Percentiles rank a stretch among this genome's conserved stretches.
phyloP scores from a whole-genome alignment of 1,140 invertebrate species.

The Penaeus chinensis region DNA sequence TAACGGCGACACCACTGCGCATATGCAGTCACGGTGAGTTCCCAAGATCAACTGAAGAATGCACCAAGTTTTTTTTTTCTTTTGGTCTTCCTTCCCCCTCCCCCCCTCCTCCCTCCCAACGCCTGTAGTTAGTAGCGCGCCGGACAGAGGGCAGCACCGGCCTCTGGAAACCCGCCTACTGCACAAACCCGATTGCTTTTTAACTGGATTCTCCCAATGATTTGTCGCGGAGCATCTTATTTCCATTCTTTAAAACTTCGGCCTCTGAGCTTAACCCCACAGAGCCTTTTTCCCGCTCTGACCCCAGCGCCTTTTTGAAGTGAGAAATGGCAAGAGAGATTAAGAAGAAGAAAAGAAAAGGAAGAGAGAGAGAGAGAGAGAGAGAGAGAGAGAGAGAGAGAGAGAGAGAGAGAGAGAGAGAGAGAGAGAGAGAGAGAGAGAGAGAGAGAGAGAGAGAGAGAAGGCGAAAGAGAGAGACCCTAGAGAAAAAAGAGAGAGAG shows the following conservation, averaged over 20 bases:
- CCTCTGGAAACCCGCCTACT: constrained; percentile 14
- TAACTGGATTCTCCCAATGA: constrained; percentile 45
- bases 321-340: neutral
- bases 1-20: constrained; percentile 35
- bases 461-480: neutral
- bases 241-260: constrained; percentile 15
- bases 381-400: constrained; percentile 17
- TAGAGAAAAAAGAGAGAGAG: too few relatives aligned
- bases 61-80: constrained; percentile 43
- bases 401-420: constrained; percentile 16
- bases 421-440: constrained; percentile 14
- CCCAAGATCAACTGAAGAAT: constrained; percentile 58
- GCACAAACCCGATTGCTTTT: constrained; percentile 30
- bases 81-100: neutral
- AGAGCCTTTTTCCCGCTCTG: too few relatives aligned
- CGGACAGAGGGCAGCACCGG: constrained; percentile 49
- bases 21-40: constrained; percentile 40
- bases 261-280: neutral
- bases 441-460: neutral
- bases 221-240: constrained; percentile 23
- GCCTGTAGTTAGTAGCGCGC: constrained; percentile 18
- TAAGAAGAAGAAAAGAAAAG: neutral
- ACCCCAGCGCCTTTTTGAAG: neutral
- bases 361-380: neutral
- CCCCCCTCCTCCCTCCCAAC: neutral